Conservation (phyloP, 1,140 invertebrate genomes). For the Coelopa frigida region DNA sequence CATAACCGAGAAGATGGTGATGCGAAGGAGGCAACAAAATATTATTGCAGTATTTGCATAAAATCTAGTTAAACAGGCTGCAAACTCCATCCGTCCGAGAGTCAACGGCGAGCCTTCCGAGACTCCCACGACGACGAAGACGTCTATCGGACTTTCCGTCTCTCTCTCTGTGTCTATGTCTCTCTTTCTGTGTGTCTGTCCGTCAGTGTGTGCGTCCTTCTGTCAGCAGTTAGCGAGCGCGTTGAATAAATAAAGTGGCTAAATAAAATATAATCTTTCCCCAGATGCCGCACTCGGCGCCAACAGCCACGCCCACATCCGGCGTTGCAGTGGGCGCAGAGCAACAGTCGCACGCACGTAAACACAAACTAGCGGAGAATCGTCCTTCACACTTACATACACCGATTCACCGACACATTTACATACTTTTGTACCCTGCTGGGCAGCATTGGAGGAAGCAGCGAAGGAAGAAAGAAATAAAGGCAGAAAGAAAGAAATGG, state of each 20-base stretch:
- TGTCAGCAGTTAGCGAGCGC: neutral
- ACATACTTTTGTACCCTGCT: too few relatives aligned
- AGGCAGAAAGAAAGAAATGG: too few relatives aligned
- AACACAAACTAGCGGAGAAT: neutral
- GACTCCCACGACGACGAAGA: neutral
- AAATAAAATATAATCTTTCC: slow-evolving; percentile 12
- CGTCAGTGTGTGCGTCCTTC: neutral
- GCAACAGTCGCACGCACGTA: neutral
- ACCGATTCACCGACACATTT: too few relatives aligned
- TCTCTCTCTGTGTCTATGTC: neutral
- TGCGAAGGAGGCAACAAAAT: too few relatives aligned
- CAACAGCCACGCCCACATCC: neutral
- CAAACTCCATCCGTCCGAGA: slow-evolving; percentile 1
- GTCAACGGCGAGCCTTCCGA: neutral
- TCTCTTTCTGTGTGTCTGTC: neutral
- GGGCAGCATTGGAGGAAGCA: too few relatives aligned
- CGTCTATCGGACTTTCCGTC: too few relatives aligned
- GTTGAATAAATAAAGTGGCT: slow-evolving; percentile 10
- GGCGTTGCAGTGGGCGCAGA: neutral
- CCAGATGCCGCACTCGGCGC: neutral
- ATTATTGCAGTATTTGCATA: too few relatives aligned
- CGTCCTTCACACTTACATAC: neutral
- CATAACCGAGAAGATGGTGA: too few relatives aligned
- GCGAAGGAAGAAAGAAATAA: slow-evolving; percentile 1
- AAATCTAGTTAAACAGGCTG: slow-evolving; percentile 2